These are phyloP conservation scores for Rhodeus uyekii DNA, from an alignment of 2,797 vertebrate species.

Conservation along the genomic window DNA sequence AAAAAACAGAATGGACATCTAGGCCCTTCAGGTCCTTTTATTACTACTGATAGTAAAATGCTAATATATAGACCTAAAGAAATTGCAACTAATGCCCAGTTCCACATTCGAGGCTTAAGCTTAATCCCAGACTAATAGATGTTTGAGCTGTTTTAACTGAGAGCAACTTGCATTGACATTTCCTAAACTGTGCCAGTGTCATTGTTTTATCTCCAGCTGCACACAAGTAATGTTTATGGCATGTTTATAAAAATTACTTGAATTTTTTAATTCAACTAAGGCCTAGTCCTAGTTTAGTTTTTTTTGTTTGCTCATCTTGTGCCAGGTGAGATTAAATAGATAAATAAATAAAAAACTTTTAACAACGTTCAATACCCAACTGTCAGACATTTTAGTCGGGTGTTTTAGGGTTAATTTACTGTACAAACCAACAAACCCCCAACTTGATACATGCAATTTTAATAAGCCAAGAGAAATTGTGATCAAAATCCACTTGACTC, in stretches of 20 bases:
- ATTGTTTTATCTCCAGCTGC: too few relatives aligned
- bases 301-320: not conserved
- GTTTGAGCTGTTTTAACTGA: too few relatives aligned
- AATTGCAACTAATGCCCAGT: not conserved
- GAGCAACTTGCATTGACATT: too few relatives aligned
- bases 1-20: not conserved
- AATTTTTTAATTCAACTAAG: too few relatives aligned
- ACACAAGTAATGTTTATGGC: too few relatives aligned
- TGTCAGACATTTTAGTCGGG: not conserved
- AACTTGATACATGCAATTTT: not conserved
- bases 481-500: not conserved
- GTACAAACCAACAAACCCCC: not conserved
- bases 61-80: not conserved
- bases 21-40: not conserved
- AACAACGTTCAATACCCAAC: not conserved
- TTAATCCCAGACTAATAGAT: too few relatives aligned
- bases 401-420: not conserved
- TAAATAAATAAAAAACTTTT: not conserved
- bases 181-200: too few relatives aligned
- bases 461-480: not conserved
- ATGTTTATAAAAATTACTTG: too few relatives aligned
- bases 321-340: not conserved
- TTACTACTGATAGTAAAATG: not conserved
- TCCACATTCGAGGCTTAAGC: too few relatives aligned
- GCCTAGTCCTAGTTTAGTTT: too few relatives aligned